These are phyloP conservation scores for Onychomys arenicola DNA, from an alignment of 2,797 vertebrate species.

Conservation along the genomic window DNA sequence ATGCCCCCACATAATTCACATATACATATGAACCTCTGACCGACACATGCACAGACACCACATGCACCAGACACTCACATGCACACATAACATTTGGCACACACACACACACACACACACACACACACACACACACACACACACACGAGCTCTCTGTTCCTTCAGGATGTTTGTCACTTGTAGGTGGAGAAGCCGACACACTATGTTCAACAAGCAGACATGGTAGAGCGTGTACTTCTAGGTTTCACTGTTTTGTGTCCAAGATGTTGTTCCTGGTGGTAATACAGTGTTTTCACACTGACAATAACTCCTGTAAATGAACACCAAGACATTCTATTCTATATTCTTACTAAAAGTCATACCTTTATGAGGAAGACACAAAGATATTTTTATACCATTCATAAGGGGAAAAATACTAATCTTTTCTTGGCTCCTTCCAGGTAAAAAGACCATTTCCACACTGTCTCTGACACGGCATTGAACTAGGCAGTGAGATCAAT, in stretches of 20 bases:
- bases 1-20: neutral
- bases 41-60: neutral
- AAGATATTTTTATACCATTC: neutral
- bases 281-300: neutral
- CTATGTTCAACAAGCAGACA: neutral
- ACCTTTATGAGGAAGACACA: neutral
- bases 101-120: neutral
- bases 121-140: neutral
- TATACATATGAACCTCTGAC: neutral
- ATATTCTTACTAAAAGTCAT: neutral
- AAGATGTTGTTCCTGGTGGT: neutral
- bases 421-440: neutral
- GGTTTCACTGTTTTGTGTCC: constrained; percentile 10
- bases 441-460: neutral
- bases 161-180: neutral
- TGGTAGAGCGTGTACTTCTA: neutral
- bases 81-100: neutral
- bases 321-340: constrained; percentile 21
- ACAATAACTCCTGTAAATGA: neutral
- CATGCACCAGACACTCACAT: neutral
- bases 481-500: neutral
- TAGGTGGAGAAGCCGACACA: neutral
- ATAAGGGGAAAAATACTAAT: neutral
- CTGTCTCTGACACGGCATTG: neutral
- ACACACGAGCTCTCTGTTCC: neutral